Evolutionary conservation across 2,888 invertebrate genomes (phyloP).

Genomic region (Megaustenia siamemsis): DNA sequence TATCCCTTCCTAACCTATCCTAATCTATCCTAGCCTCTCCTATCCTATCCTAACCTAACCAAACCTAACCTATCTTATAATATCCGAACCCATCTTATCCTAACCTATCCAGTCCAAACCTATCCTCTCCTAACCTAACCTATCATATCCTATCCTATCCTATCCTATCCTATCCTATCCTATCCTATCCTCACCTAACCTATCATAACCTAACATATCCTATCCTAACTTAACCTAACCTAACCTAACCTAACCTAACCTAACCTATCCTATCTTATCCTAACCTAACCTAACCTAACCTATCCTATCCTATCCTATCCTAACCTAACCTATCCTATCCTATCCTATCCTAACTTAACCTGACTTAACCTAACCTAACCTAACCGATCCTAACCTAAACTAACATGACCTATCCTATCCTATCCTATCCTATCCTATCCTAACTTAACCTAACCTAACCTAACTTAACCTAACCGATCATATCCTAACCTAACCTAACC

Average conservation of each 20-base stretch:
- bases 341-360: slow-evolving; percentile 2
- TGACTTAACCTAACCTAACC: not conserved
- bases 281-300: slow-evolving; percentile 18
- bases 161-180: not conserved
- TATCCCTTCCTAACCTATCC: slow-evolving; percentile 12
- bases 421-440: not conserved
- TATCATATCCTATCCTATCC: not conserved
- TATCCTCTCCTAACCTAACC: not conserved
- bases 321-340: slow-evolving; percentile 21
- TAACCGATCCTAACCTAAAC: not conserved
- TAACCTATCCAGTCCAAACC: not conserved
- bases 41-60: not conserved
- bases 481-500: not conserved
- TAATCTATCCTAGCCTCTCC: not conserved
- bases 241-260: not conserved
- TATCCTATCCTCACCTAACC: slow-evolving; percentile 2
- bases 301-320: not conserved
- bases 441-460: not conserved
- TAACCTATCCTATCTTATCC: slow-evolving; percentile 1
- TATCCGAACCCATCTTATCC: slow-evolving; percentile 11
- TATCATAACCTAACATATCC: not conserved
- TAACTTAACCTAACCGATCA: not conserved
- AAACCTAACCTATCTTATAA: not conserved
- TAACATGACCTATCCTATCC: not conserved
- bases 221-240: not conserved